These are phyloP conservation scores for Huso huso DNA, from an alignment of 2,797 vertebrate species.

Conservation along the genomic window DNA sequence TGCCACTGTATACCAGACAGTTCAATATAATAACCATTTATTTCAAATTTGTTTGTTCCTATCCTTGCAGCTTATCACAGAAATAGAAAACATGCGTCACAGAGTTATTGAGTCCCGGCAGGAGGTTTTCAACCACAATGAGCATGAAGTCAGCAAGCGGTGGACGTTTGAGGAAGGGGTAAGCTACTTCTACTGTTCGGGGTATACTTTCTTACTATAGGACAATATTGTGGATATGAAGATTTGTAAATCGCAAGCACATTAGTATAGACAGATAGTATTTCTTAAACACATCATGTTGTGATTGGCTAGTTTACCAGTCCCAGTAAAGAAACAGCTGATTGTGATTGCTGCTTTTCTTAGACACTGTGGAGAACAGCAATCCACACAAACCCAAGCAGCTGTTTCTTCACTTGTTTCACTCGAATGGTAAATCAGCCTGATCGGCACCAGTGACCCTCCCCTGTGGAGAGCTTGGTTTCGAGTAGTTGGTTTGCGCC, in stretches of 20 bases:
- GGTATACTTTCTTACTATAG: no score
- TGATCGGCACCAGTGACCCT: no score
- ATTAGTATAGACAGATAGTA: no score
- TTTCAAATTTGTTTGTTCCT: constrained; percentile 13
- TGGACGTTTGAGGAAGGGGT: constrained; percentile 98
- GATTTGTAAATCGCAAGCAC: no score
- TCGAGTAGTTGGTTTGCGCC: neutral
- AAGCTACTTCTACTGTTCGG: constrained; percentile 29
- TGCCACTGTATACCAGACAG: no score
- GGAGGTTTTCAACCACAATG: constrained; percentile 95
- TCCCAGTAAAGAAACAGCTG: neutral
- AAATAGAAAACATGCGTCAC: constrained; percentile 98
- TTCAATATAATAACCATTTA: no score
- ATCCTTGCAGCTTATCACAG: constrained; percentile 76
- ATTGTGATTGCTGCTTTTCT: neutral
- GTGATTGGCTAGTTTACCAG: no score
- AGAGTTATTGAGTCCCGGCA: constrained; percentile 91
- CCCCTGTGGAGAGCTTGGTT: neutral
- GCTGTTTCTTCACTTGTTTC: neutral
- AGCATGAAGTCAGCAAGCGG: constrained; percentile 97
- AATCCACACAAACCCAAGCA: no score
- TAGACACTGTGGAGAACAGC: no score
- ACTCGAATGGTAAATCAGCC: neutral
- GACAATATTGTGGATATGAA: no score
- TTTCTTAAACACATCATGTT: no score